phyloP scores from a whole-genome alignment of 2,888 invertebrate species.

The Pristionchus entomophagus region DNA sequence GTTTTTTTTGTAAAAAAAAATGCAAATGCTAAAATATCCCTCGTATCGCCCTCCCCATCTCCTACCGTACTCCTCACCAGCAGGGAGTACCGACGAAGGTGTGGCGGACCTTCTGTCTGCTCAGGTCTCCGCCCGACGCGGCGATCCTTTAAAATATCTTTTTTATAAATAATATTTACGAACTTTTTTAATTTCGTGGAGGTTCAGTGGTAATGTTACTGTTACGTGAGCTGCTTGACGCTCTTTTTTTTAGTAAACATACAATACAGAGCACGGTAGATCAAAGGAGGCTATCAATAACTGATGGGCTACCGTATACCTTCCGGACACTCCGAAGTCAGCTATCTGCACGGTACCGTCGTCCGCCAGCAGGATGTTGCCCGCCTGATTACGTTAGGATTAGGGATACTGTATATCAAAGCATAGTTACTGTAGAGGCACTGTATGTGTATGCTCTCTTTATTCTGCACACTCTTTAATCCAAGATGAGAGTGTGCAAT shows the following conservation, averaged over 20 bases:
- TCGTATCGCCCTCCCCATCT: not conserved
- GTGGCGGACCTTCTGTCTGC: conserved; percentile 88
- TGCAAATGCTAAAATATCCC: not conserved
- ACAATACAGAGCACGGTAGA: too few relatives aligned
- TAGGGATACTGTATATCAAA: not conserved
- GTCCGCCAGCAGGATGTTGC: conserved; percentile 95
- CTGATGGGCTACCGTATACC: too few relatives aligned
- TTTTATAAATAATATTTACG: too few relatives aligned
- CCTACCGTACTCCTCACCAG: conserved; percentile 81
- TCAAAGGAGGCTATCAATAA: too few relatives aligned
- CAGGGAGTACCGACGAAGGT: conserved; percentile 99
- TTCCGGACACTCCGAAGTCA: conserved; percentile 98
- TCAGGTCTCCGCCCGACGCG: conserved; percentile 89
- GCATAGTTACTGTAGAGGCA: not conserved
- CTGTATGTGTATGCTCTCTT: too few relatives aligned
- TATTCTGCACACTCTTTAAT: too few relatives aligned
- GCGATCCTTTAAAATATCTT: conserved; percentile 83
- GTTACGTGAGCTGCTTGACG: too few relatives aligned
- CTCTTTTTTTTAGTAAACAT: too few relatives aligned
- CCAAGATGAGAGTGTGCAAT: too few relatives aligned
- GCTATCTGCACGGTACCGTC: conserved; percentile 98
- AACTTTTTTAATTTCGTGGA: too few relatives aligned
- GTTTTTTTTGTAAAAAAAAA: too few relatives aligned
- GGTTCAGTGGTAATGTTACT: too few relatives aligned
- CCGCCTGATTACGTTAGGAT: conserved; percentile 85